Evolutionary conservation across 53 echinoderm and acorn worm species (phyloP).

Genomic region (Patiria pectinifera): DNA sequence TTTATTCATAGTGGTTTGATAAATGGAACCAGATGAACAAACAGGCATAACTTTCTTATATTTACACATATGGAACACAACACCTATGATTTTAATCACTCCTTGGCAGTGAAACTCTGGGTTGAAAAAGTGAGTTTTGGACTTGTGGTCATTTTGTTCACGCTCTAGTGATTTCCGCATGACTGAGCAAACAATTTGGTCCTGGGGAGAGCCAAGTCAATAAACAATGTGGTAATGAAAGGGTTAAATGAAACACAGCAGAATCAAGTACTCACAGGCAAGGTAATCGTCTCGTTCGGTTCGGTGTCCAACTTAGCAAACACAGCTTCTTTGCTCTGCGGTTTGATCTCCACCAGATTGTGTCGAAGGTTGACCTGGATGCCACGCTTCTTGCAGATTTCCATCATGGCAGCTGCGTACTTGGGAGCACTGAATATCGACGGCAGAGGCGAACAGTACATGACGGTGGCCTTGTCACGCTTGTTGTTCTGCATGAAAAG

Average conservation of each 20-base stretch:
- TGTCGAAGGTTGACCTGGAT: conserved; percentile 81
- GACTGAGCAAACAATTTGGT: no score
- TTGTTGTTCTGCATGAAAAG: conserved; percentile 74
- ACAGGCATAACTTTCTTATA: no score
- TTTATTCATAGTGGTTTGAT: no score
- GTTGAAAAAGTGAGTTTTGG: no score
- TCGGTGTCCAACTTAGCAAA: conserved; percentile 78
- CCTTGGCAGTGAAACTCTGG: no score
- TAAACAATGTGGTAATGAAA: no score
- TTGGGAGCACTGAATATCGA: conserved; percentile 87
- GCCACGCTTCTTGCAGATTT: conserved; percentile 76
- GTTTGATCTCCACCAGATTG: conserved; percentile 85
- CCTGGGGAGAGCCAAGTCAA: no score
- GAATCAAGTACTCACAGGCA: conserved; percentile 68
- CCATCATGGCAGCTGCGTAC: conserved; percentile 78
- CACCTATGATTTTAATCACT: no score
- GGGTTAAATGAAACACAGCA: background rate
- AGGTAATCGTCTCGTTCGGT: conserved; percentile 78
- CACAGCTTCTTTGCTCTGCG: conserved; percentile 84
- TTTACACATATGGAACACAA: no score
- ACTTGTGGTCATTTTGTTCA: no score
- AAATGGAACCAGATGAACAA: no score
- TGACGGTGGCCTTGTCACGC: conserved; percentile 76
- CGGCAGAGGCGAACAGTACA: conserved; percentile 75
- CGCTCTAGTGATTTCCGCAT: no score